Conservation (phyloP, 2,113 vertebrate species). For the Vombatus ursinus region DNA sequence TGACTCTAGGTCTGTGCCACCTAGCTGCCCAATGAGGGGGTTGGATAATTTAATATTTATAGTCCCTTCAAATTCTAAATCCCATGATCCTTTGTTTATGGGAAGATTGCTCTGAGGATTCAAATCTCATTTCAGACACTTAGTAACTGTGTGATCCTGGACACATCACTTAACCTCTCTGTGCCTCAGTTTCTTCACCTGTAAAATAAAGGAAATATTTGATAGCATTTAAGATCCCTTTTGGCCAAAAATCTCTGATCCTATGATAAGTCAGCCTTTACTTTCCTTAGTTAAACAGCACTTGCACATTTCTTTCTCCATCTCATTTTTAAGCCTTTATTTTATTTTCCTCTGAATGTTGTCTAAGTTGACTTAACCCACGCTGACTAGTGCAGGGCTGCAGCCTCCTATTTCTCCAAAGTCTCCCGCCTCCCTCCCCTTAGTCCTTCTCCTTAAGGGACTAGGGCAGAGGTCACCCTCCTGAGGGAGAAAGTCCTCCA, state of each 20-base stretch:
- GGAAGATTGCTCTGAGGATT: neutral
- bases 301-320: neutral
- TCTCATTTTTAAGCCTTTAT: neutral
- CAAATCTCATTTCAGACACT: neutral
- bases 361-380: slow-evolving; percentile 43
- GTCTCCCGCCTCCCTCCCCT: neutral
- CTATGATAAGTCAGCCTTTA: neutral
- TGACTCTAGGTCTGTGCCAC: neutral
- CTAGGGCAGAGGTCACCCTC: slow-evolving; percentile 50
- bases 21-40: neutral
- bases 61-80: neutral
- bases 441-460: slow-evolving; percentile 7
- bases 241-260: neutral
- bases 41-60: neutral
- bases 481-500: slow-evolving; percentile 13
- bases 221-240: neutral
- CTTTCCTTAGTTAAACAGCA: neutral
- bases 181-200: neutral
- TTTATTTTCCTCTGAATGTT: neutral
- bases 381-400: neutral
- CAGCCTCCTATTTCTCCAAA: neutral
- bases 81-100: slow-evolving; percentile 29
- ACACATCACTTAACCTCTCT: neutral
- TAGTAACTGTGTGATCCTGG: neutral
- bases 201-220: neutral